Percentiles rank a stretch among this genome's conserved stretches.
These are phyloP conservation scores for Lithophane semibrunnea DNA, from an alignment of 2,888 invertebrate genomes.

Conservation along the genomic window DNA sequence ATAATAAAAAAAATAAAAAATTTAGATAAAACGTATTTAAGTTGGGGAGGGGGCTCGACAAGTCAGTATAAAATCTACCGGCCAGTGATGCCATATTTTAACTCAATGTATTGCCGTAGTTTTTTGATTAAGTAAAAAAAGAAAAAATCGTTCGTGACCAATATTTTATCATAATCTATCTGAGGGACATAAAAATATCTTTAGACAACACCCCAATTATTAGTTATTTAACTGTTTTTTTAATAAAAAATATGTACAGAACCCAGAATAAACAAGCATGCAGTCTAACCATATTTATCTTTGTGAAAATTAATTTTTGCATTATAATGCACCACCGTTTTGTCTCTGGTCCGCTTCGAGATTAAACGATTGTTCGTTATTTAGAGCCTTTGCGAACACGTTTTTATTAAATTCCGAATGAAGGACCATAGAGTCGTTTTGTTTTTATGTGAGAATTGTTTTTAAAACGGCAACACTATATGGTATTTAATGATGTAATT, in stretches of 20 bases:
- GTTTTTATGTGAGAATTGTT: slow-evolving; percentile 47
- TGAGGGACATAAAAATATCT: no score
- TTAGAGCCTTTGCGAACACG: slow-evolving; percentile 54
- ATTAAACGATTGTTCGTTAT: slow-evolving; percentile 77
- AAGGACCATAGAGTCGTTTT: slow-evolving; percentile 43
- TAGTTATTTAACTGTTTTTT: no score
- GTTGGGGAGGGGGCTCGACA: no score
- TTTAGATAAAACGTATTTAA: no score
- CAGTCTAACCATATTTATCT: slow-evolving; percentile 54
- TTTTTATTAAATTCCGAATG: slow-evolving; percentile 67
- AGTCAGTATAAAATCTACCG: no score
- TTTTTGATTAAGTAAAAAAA: no score
- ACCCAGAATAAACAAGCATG: slow-evolving; percentile 22
- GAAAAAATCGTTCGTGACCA: no score
- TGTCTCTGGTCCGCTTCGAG: slow-evolving; percentile 72
- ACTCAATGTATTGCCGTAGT: no score
- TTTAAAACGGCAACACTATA: slow-evolving; percentile 53
- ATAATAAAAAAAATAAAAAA: no score
- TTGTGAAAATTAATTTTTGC: slow-evolving; percentile 80
- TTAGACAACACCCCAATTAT: no score
- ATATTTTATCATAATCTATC: no score
- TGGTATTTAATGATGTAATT: slow-evolving; percentile 61
- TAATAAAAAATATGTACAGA: slow-evolving; percentile 18
- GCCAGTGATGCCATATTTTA: no score
- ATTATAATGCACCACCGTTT: slow-evolving; percentile 67